Evolutionary conservation across 2,113 vertebrate genomes (phyloP).

Genomic region (Trachemys scripta): DNA sequence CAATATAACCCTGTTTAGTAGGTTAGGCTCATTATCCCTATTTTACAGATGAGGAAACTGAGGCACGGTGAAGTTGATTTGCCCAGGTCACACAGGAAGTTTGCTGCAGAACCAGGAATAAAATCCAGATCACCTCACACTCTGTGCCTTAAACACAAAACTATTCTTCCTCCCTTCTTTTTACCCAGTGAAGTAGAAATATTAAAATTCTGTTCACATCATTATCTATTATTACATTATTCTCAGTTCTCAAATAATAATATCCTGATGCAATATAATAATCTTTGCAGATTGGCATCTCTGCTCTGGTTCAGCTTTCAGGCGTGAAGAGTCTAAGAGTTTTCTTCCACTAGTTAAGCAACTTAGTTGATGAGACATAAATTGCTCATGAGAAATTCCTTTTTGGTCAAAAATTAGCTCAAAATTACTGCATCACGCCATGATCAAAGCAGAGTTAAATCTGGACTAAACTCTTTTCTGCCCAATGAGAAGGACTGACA

Average conservation of each 20-base stretch:
- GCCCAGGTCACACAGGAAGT: background rate
- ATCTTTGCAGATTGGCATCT: background rate
- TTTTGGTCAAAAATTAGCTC: constrained; percentile 17
- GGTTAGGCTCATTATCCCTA: background rate
- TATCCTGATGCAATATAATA: background rate
- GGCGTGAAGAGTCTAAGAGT: background rate
- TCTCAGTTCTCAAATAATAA: background rate
- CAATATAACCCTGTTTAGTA: background rate
- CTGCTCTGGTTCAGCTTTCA: background rate
- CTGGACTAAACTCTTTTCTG: constrained; percentile 43
- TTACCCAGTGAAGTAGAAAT: background rate
- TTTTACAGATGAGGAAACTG: background rate
- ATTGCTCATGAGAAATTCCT: background rate
- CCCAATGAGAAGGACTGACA: constrained; percentile 42
- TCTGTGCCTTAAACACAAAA: background rate
- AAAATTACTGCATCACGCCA: background rate
- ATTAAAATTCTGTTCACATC: background rate
- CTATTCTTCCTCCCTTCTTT: rapidly evolving
- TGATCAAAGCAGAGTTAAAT: constrained; percentile 37
- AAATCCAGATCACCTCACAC: background rate
- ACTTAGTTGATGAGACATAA: background rate
- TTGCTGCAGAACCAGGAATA: background rate
- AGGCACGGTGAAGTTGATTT: background rate
- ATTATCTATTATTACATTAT: background rate
- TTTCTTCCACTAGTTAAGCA: constrained; percentile 13